These are phyloP conservation scores for Sitta carolinensis DNA, from an alignment of 2,797 vertebrate genomes.

Conservation along the genomic window DNA sequence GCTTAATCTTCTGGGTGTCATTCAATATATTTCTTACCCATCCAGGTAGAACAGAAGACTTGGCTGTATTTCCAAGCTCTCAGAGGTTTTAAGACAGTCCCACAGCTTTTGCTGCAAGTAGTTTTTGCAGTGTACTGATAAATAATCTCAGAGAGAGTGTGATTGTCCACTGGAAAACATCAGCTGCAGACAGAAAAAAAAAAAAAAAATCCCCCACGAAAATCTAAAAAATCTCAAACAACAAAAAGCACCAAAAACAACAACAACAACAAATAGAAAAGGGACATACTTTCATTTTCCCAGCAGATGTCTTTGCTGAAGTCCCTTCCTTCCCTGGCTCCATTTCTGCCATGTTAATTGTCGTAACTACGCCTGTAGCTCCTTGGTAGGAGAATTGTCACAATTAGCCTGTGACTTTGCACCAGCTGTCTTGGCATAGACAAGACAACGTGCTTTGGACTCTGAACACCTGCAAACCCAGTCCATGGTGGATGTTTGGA, in stretches of 20 bases:
- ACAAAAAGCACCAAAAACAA: neutral
- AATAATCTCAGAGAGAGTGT: neutral
- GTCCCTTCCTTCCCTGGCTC: neutral
- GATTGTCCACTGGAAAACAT: neutral
- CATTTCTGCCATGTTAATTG: conserved; percentile 25
- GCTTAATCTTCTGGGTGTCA: conserved; percentile 26
- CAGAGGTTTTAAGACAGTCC: conserved; percentile 23
- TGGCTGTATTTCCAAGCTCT: conserved; percentile 5
- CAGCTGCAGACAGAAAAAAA: neutral
- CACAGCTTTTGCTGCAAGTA: neutral
- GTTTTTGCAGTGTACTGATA: neutral
- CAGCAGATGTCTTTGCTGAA: conserved; percentile 46
- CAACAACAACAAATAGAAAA: neutral
- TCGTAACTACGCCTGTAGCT: conserved; percentile 30
- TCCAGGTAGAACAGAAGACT: conserved; percentile 11
- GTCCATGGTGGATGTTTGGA: neutral
- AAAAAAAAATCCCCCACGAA: rapidly evolving
- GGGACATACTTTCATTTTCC: neutral
- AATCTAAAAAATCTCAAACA: neutral
- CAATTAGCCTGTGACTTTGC: conserved; percentile 57
- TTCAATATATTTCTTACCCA: conserved; percentile 50
- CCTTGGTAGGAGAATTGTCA: conserved; percentile 38
- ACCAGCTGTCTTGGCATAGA: conserved; percentile 44
- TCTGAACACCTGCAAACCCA: conserved; percentile 48
- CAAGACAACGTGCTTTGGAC: neutral